These are phyloP conservation scores for Eilema caniola DNA, from an alignment of 2,888 invertebrate species.

Conservation along the genomic window DNA sequence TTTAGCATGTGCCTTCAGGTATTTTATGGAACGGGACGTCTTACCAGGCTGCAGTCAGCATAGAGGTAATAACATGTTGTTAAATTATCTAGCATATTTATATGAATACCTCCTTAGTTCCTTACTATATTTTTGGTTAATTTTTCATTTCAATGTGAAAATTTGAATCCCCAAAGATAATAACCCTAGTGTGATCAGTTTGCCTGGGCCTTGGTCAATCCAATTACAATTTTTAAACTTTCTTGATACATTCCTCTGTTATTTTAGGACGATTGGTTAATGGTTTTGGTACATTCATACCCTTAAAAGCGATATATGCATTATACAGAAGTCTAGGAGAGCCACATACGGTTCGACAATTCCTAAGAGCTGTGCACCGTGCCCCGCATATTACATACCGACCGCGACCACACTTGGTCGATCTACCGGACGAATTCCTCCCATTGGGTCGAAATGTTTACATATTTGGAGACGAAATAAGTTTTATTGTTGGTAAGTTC, in stretches of 20 bases:
- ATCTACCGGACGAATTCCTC: conserved; percentile 54
- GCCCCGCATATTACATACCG: conserved; percentile 58
- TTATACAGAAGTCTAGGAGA: conserved; percentile 80
- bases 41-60: conserved; percentile 73
- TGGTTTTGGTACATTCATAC: conserved; percentile 71
- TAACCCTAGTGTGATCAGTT: too few relatives aligned
- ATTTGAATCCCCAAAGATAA: too few relatives aligned
- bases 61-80: conserved; percentile 66
- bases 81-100: too few relatives aligned
- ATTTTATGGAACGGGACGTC: conserved; percentile 82
- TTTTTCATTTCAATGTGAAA: too few relatives aligned
- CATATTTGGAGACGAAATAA: conserved; percentile 71
- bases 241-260: background rate
- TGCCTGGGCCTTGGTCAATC: too few relatives aligned
- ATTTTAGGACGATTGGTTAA: conserved; percentile 67
- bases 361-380: conserved; percentile 68
- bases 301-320: conserved; percentile 76
- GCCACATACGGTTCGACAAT: conserved; percentile 76
- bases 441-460: conserved; percentile 71
- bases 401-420: conserved; percentile 55
- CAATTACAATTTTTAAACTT: background rate
- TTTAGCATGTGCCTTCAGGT: conserved; percentile 82
- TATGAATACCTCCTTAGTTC: too few relatives aligned
- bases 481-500: conserved; percentile 65
- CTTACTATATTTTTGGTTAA: too few relatives aligned